These are phyloP conservation scores for Lota lota DNA, from an alignment of 2,113 vertebrate species.

Conservation along the genomic window DNA sequence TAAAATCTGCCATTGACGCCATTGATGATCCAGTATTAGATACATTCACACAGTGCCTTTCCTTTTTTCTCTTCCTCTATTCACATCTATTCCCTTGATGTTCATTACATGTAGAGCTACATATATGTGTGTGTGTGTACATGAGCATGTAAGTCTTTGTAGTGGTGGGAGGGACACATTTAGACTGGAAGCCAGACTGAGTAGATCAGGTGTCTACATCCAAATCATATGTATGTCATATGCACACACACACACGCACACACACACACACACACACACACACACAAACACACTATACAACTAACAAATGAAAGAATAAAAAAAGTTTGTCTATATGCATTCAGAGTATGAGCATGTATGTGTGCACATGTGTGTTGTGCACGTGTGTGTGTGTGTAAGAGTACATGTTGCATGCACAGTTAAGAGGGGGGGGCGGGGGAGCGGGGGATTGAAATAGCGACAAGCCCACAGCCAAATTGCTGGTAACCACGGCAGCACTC, in stretches of 20 bases:
- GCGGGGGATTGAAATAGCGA: slow-evolving; percentile 49
- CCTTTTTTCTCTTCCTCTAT: too few relatives aligned
- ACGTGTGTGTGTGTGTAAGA: background rate
- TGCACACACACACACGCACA: background rate
- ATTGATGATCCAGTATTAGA: too few relatives aligned
- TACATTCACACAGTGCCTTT: too few relatives aligned
- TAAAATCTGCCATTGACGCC: too few relatives aligned
- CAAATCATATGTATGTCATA: background rate
- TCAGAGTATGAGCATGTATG: background rate
- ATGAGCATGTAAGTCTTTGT: background rate
- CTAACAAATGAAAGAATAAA: background rate
- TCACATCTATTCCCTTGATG: too few relatives aligned
- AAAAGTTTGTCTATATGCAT: background rate
- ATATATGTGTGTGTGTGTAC: too few relatives aligned
- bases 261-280: background rate
- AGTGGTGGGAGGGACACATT: background rate
- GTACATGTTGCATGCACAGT: background rate
- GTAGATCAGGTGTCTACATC: slow-evolving; percentile 33
- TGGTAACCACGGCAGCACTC: slow-evolving; percentile 47
- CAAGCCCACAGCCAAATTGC: slow-evolving; percentile 61
- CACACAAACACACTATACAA: background rate
- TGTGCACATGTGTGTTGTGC: background rate
- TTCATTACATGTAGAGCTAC: too few relatives aligned
- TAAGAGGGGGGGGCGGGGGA: background rate
- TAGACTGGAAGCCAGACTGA: background rate